A percentile compares a stretch with the other conserved stretches of the same genome.
Evolutionary conservation across 2,888 invertebrate genomes (phyloP).

Genomic region (Hololepta plana): DNA sequence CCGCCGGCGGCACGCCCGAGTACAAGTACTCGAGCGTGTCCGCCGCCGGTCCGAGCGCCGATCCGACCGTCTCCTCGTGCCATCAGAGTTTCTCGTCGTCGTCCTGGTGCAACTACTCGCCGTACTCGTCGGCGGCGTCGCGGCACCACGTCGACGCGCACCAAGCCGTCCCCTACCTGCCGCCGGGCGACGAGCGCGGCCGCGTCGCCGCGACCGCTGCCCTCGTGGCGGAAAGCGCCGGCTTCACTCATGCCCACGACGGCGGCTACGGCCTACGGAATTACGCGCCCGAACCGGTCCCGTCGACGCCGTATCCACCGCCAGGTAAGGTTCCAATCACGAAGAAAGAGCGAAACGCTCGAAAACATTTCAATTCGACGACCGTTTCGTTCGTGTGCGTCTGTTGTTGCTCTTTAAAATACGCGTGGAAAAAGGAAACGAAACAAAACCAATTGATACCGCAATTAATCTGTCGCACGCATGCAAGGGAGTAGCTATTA

Average conservation of each 20-base stretch:
- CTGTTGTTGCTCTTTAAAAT: too few relatives aligned
- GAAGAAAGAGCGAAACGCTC: too few relatives aligned
- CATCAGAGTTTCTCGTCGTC: conserved; percentile 52
- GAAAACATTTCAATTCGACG: too few relatives aligned
- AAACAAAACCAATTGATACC: too few relatives aligned
- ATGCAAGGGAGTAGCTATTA: too few relatives aligned
- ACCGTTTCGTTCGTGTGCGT: too few relatives aligned
- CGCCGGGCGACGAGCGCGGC: conserved; percentile 49
- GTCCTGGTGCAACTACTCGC: conserved; percentile 57
- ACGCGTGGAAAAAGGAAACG: too few relatives aligned
- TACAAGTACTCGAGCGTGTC: conserved; percentile 38
- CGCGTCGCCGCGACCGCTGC: conserved; percentile 35
- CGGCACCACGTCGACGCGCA: conserved; percentile 41
- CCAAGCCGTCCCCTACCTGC: conserved; percentile 45
- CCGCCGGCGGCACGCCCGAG: conserved; percentile 37
- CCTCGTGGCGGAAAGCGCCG: conserved; percentile 37
- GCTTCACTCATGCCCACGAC: conserved; percentile 48
- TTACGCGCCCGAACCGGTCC: conserved; percentile 54
- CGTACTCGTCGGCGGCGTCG: conserved; percentile 38
- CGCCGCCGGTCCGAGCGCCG: conserved; percentile 28
- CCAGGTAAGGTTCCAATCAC: conserved; percentile 49
- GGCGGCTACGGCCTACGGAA: conserved; percentile 53
- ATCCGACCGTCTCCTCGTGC: conserved; percentile 37
- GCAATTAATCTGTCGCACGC: too few relatives aligned
- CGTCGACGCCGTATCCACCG: conserved; percentile 59